A percentile compares a stretch with the other conserved stretches of the same genome.
phyloP scores from a whole-genome alignment of 2,113 vertebrate species.

The Otolemur garnettii region DNA sequence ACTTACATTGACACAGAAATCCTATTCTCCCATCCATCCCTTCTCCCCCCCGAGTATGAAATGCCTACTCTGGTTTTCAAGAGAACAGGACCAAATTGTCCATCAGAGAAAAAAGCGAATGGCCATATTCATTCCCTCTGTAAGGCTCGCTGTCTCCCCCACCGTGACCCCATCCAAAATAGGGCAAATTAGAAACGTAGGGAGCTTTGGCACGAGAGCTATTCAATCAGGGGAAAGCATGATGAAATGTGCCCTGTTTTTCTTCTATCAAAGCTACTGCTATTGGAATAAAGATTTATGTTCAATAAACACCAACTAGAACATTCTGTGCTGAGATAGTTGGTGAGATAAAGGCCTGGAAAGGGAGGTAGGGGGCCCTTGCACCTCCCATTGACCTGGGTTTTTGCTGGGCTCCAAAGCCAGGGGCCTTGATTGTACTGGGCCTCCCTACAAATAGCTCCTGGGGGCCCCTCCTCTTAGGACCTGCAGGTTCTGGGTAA shows the following conservation, averaged over 20 bases:
- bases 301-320: conserved; percentile 76
- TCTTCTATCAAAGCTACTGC: conserved; percentile 64
- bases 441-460: background rate
- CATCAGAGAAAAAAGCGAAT: conserved; percentile 8
- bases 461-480: background rate
- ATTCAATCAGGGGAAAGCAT: conserved; percentile 30
- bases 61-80: conserved; percentile 13
- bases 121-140: background rate
- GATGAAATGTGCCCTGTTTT: conserved; percentile 58
- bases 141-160: background rate
- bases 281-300: conserved; percentile 74
- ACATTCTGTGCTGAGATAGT: conserved; percentile 78
- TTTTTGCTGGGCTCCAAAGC: background rate
- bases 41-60: background rate
- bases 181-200: conserved; percentile 8
- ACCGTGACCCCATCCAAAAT: conserved; percentile 35
- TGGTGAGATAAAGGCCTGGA: conserved; percentile 57
- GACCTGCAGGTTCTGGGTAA: background rate
- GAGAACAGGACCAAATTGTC: conserved; percentile 29
- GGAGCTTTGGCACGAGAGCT: conserved; percentile 42
- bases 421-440: background rate
- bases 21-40: background rate
- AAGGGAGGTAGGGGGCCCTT: background rate
- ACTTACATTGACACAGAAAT: background rate
- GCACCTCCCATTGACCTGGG: background rate